Base-by-base conservation (phyloP, 2,888 invertebrate species). In the Oscheius sp. region DNA sequence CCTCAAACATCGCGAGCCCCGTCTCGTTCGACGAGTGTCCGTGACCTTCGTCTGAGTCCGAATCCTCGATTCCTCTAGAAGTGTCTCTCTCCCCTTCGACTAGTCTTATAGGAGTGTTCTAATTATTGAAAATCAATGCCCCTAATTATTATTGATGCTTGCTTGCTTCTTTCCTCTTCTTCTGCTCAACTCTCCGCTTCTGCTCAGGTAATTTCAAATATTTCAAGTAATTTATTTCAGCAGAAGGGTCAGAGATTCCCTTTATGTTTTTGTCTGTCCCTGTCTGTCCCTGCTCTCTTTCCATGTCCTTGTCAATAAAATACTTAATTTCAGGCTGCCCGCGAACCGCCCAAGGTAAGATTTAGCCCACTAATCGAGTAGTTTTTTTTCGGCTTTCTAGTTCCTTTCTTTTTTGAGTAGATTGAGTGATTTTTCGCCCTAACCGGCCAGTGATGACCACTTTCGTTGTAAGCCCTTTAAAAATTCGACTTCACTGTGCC, bases 261-360 rank as follows among this genome's bases (percentile, higher is more conserved):
- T 2, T 7, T 35, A 7, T 52, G 45, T 41, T 21, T 59, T n/a
- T 70, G 43, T 70, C 16, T 59, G 70, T 56, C 56, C 53, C 27
- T 59, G 69, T 75, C 59, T 76, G 68, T 53, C 63, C 61, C 55
- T 78, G 72, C 41, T 72, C 12, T 29, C 43, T 46, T 59, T 43
- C 18, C 23, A 49, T 53, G 63, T 46, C 63, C 43, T 29, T 21
- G 49, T 45, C 29, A 52, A 41, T 59, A 23, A 70, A 43, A 41
- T 7, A 23, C 18, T 46, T 2, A 41, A 23, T 84, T 84, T 82
- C 79, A 85, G 85, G 81, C 83, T 53, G 82, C 85, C 69, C 77
- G 75, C 70, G 79, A 83, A 70, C 83, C 82, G 56, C 80, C 83
- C 75, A 84, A 80, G 76, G 85, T 86, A 63, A 83, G 82, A 21